A percentile compares a stretch with the other conserved stretches of the same genome.
These are phyloP conservation scores for Crematogaster levior DNA, from an alignment of 2,888 invertebrate species.

Conservation along the genomic window DNA sequence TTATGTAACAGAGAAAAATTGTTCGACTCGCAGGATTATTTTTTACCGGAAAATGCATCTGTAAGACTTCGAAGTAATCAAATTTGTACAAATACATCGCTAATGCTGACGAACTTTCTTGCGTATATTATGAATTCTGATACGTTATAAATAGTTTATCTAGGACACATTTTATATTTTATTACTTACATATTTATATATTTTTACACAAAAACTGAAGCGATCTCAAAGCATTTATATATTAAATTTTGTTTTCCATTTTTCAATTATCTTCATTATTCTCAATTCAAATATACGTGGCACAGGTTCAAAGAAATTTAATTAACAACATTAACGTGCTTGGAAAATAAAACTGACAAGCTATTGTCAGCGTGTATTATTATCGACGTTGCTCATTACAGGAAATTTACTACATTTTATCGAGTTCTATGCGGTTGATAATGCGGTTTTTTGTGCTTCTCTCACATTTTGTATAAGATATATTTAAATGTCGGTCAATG, in stretches of 20 bases:
- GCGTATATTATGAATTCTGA: neutral
- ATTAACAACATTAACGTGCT: neutral
- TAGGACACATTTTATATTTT: conserved; percentile 3
- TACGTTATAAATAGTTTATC: conserved; percentile 32
- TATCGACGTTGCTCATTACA: conserved; percentile 18
- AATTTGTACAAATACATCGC: neutral
- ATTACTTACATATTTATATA: neutral
- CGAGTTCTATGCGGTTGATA: conserved; percentile 10
- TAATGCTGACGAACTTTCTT: neutral
- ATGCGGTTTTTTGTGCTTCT: neutral
- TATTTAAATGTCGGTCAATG: conserved; percentile 11
- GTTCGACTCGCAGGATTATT: neutral
- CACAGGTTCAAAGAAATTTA: conserved; percentile 5
- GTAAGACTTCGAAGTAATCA: neutral
- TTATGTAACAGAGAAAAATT: neutral
- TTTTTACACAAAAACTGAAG: conserved; percentile 22
- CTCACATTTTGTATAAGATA: neutral
- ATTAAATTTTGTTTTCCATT: conserved; percentile 10
- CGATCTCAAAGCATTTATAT: neutral
- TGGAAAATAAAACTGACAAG: conserved; percentile 16
- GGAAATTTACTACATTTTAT: conserved; percentile 35
- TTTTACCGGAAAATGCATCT: neutral
- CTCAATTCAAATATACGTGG: neutral
- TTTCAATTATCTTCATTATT: neutral
- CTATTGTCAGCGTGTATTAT: conserved; percentile 6